Conservation (phyloP, 2,888 invertebrate genomes). For the Graphium colonna region DNA sequence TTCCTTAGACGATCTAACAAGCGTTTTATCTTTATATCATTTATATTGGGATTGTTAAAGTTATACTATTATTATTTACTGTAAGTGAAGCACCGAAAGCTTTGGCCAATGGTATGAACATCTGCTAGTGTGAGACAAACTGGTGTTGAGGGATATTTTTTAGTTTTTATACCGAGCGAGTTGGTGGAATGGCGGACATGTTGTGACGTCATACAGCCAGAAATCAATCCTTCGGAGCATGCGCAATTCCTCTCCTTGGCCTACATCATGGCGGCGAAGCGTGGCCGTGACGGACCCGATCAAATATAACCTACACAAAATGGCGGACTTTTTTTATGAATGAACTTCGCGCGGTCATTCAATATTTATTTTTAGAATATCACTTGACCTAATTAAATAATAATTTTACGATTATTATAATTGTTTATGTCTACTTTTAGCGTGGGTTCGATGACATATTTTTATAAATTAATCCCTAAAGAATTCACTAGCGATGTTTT, state of each 20-base stretch:
- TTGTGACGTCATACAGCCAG: constrained; percentile 68
- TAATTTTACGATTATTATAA: not conserved
- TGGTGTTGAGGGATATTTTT: constrained; percentile 49
- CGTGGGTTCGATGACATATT: not conserved
- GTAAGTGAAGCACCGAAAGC: constrained; percentile 22
- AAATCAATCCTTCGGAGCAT: constrained; percentile 69
- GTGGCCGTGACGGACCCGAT: constrained; percentile 52
- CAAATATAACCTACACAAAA: constrained; percentile 50
- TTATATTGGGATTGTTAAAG: constrained; percentile 31
- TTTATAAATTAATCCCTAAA: no score
- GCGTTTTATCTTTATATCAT: constrained; percentile 37
- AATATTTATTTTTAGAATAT: constrained; percentile 57
- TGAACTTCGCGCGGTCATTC: constrained; percentile 61
- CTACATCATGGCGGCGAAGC: constrained; percentile 49
- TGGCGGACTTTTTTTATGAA: constrained; percentile 65
- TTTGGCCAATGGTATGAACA: constrained; percentile 30
- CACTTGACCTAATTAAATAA: constrained; percentile 25
- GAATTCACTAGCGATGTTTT: no score
- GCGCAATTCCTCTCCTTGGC: constrained; percentile 68
- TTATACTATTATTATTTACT: not conserved
- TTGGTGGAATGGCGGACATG: constrained; percentile 56
- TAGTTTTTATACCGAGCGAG: constrained; percentile 61
- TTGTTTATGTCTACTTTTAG: not conserved
- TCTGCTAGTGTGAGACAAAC: constrained; percentile 45
- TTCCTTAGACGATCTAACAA: constrained; percentile 37